phyloP scores from a whole-genome alignment of 1,140 invertebrate genomes.

The Helicoverpa armigera region DNA sequence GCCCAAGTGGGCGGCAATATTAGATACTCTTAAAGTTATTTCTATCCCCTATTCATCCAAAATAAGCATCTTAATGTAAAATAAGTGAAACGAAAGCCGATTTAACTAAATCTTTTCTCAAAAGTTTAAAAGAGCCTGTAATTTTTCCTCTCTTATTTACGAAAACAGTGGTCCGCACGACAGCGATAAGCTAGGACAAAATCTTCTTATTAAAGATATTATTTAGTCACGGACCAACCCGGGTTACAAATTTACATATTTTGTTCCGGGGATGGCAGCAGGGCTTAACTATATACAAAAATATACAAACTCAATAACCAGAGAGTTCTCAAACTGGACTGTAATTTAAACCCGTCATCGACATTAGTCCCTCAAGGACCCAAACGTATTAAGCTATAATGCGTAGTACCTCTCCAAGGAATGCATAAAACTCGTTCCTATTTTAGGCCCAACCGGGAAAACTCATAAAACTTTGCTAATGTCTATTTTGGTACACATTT shows the following conservation, averaged over 20 bases:
- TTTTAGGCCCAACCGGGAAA: neutral
- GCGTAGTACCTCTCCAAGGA: neutral
- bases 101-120: neutral
- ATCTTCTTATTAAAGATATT: constrained; percentile 43
- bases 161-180: neutral
- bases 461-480: constrained; percentile 44
- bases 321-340: constrained; percentile 11
- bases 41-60: neutral
- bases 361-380: constrained; percentile 18
- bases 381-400: constrained; percentile 35
- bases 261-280: neutral
- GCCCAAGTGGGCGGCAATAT: too few species aligned
- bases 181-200: constrained; percentile 35
- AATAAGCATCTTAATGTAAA: constrained; percentile 25
- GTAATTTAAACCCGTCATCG: constrained; percentile 27
- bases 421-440: constrained; percentile 16
- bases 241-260: constrained; percentile 45
- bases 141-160: constrained; percentile 37
- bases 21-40: neutral
- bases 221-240: constrained; percentile 26
- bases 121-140: constrained; percentile 24
- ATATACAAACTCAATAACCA: constrained; percentile 38
- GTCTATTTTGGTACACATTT: constrained; percentile 26
- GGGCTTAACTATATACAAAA: neutral
- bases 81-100: constrained; percentile 17